Conservation (phyloP, 2,113 vertebrate genomes). For the Brachyistius frenatus region DNA sequence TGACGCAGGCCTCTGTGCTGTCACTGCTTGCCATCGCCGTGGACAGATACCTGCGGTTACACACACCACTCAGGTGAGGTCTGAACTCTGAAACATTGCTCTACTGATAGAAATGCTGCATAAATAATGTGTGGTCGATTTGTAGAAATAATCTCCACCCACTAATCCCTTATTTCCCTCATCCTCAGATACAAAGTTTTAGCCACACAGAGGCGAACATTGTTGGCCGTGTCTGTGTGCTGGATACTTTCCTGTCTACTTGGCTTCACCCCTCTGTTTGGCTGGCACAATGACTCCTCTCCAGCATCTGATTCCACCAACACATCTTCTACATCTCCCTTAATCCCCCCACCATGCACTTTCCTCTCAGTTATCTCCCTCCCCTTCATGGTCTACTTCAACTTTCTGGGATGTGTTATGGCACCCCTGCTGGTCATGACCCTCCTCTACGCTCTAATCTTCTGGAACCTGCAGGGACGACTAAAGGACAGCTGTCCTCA, state of each 20-base stretch:
- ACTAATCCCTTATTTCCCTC: not conserved
- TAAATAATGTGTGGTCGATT: not conserved
- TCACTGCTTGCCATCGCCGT: slow-evolving; percentile 76
- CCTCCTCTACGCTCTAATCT: slow-evolving; percentile 72
- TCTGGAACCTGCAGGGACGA: slow-evolving; percentile 71
- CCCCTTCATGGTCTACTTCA: slow-evolving; percentile 82
- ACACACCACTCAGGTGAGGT: slow-evolving; percentile 71
- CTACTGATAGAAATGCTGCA: not conserved
- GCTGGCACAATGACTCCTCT: slow-evolving; percentile 65
- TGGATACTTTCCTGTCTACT: slow-evolving; percentile 75
- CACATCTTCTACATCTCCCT: slow-evolving; percentile 28
- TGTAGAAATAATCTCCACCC: not conserved
- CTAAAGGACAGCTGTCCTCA: slow-evolving; percentile 64
- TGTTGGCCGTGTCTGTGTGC: slow-evolving; percentile 59
- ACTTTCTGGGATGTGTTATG: slow-evolving; percentile 76
- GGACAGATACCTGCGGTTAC: slow-evolving; percentile 75
- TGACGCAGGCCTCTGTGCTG: slow-evolving; percentile 78
- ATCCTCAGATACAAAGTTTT: slow-evolving; percentile 68
- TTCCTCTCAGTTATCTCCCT: slow-evolving; percentile 75
- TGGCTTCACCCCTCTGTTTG: slow-evolving; percentile 74
- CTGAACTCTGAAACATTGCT: not conserved
- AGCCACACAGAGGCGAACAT: slow-evolving; percentile 64
- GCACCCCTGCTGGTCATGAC: slow-evolving; percentile 75
- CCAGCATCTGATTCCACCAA: slow-evolving; percentile 15
- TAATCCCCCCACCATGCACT: slow-evolving; percentile 51